Percentiles rank a stretch among this genome's conserved stretches.
These are phyloP conservation scores for Ceraclea dissimilis DNA, from an alignment of 2,888 invertebrate genomes.

Conservation along the genomic window DNA sequence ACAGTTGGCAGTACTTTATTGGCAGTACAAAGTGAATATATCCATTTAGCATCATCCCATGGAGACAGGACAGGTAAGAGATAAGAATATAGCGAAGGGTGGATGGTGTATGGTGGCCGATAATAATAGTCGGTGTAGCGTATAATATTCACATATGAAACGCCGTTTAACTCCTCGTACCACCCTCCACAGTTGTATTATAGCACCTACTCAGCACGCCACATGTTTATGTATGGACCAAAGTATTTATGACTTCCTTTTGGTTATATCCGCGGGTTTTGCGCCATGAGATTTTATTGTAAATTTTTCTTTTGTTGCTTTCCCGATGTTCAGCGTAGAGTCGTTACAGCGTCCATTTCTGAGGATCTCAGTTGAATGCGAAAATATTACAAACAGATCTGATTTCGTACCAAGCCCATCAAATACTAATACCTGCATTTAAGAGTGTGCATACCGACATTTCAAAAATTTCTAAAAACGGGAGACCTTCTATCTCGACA, in stretches of 20 bases:
- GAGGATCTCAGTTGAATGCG: neutral
- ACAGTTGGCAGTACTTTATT: too few relatives aligned
- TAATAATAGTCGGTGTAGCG: conserved; percentile 25
- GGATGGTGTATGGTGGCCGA: conserved; percentile 9
- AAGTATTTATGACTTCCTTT: conserved; percentile 26
- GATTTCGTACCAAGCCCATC: too few relatives aligned
- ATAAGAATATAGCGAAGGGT: conserved; percentile 12
- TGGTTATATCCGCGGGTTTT: conserved; percentile 21
- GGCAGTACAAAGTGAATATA: neutral
- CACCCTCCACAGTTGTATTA: conserved; percentile 9
- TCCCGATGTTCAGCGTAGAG: conserved; percentile 11
- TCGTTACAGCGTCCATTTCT: conserved; percentile 20
- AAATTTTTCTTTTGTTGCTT: conserved; percentile 24
- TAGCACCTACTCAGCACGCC: conserved; percentile 7
- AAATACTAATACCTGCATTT: too few relatives aligned
- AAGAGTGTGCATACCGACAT: too few relatives aligned
- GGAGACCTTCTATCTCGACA: too few relatives aligned
- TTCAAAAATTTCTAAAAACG: too few relatives aligned
- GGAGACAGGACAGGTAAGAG: conserved; percentile 16
- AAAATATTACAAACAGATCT: neutral
- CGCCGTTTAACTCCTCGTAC: conserved; percentile 25
- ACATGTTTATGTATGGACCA: conserved; percentile 25
- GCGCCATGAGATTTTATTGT: conserved; percentile 20
- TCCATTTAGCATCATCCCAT: neutral
- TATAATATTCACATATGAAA: conserved; percentile 26